Base-by-base conservation (phyloP, 2,113 vertebrate genomes). In the Peromyscus polionotus region DNA sequence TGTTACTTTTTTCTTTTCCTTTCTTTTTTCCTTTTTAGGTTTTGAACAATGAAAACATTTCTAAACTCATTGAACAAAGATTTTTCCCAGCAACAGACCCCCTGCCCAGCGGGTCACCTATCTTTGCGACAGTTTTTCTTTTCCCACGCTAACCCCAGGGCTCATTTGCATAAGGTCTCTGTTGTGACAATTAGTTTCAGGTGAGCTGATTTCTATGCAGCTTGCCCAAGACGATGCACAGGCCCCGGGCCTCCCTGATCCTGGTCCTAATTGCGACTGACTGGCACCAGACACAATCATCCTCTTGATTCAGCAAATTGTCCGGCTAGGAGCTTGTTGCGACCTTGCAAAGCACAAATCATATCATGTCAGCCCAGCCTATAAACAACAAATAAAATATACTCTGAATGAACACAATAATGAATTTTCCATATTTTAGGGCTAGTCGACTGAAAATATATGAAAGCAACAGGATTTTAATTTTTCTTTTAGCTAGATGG, bases 131-230 rank as follows among this genome's bases (percentile, higher is more conserved):
- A 98, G 99, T 99, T 99, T 99, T 99, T 99, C 99, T 99, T 99
- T 99, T 99, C 99, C 99, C 99, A 99, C 99, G 99, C 99, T 99
- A 99, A 99, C 99, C 99, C 99, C 99, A 98, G 99, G 99, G 99
- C 99, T 99, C 99, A 99, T 99, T 99, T 99, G 99, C 99, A 99
- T 99, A 99, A 98, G 99, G 99, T 99, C 99, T 99, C 99, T 99
- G 99, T 99, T 99, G 99, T 99, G 99, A 99, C 99, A 99, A 99
- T 99, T 99, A 99, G 99, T 99, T 99, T 99, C 99, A 99, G 99
- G 99, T 99, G 99, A 99, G 99, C 99, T 99, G 99, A 99, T 99
- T 99, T 99, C 99, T 99, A 99, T 99, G 99, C 99, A 98, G 98
- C 98, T 98, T 98, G 99, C 99, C 99, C 99, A 99, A 99, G 99